Evolutionary conservation across 2,888 invertebrate species (phyloP).

Genomic region (Malachius bipustulatus): DNA sequence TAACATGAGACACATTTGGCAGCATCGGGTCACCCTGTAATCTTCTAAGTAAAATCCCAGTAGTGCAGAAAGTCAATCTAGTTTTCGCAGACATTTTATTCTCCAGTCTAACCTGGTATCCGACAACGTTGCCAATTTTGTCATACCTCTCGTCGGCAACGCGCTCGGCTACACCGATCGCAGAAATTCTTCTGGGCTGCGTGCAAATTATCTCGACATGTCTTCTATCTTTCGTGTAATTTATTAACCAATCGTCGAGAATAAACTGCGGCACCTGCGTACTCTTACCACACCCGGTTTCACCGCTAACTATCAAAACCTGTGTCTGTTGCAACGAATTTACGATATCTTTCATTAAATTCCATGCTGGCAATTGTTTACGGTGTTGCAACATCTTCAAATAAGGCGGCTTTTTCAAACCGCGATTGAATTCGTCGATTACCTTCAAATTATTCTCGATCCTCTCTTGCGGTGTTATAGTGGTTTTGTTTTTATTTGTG

Average conservation of each 20-base stretch:
- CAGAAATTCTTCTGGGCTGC: conserved; percentile 83
- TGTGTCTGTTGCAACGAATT: conserved; percentile 50
- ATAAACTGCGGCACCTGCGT: conserved; percentile 92
- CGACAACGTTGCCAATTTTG: conserved; percentile 53
- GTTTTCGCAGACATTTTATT: conserved; percentile 67
- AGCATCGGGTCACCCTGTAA: conserved; percentile 68
- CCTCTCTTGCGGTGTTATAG: conserved; percentile 42
- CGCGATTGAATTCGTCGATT: conserved; percentile 48
- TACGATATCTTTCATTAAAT: conserved; percentile 55
- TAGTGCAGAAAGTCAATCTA: conserved; percentile 83
- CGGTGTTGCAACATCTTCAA: conserved; percentile 52
- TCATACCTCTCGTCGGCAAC: conserved; percentile 81
- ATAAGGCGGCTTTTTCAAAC: conserved; percentile 49
- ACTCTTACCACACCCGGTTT: conserved; percentile 76
- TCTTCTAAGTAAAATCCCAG: conserved; percentile 76
- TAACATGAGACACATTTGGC: conserved; percentile 66
- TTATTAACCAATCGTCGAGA: conserved; percentile 71
- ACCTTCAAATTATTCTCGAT: conserved; percentile 50
- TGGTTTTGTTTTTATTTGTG: conserved; percentile 42
- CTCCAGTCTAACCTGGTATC: conserved; percentile 66
- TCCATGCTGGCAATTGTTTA: conserved; percentile 61
- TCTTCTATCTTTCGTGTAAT: conserved; percentile 41
- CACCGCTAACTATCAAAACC: conserved; percentile 66
- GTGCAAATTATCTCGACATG: conserved; percentile 84
- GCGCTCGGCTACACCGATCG: conserved; percentile 83